Conservation (phyloP, 2,888 invertebrate species). For the Tribolium freemani region DNA sequence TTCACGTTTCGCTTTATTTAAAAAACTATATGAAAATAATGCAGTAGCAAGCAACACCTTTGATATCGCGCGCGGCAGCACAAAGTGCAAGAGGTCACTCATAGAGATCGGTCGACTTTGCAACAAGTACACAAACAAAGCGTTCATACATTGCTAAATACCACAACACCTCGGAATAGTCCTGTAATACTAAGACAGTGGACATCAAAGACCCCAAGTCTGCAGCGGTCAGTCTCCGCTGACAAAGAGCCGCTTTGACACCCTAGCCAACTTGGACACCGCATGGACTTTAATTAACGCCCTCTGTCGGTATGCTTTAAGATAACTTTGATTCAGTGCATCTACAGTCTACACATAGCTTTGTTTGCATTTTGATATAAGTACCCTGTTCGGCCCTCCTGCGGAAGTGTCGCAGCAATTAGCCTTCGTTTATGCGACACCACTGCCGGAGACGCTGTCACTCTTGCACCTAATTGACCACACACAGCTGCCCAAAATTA, state of each 20-base stretch:
- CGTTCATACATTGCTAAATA: slow-evolving; percentile 66
- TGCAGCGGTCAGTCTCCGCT: slow-evolving; percentile 65
- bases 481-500: background rate
- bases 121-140: slow-evolving; percentile 54
- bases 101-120: slow-evolving; percentile 47
- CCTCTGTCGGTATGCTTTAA: slow-evolving; percentile 64
- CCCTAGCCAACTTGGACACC: slow-evolving; percentile 65
- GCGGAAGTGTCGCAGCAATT: slow-evolving; percentile 30
- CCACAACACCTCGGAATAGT: slow-evolving; percentile 68
- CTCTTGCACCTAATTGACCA: background rate
- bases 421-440: slow-evolving; percentile 14
- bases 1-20: slow-evolving; percentile 48
- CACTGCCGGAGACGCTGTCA: background rate
- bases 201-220: slow-evolving; percentile 65
- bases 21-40: slow-evolving; percentile 48
- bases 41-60: slow-evolving; percentile 44
- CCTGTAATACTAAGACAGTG: slow-evolving; percentile 67
- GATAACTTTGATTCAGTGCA: slow-evolving; percentile 61
- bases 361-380: slow-evolving; percentile 45
- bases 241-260: slow-evolving; percentile 68
- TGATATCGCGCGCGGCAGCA: slow-evolving; percentile 34
- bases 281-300: slow-evolving; percentile 66
- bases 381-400: slow-evolving; percentile 26
- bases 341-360: slow-evolving; percentile 38
- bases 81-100: slow-evolving; percentile 44